Base-by-base conservation (phyloP, 2,797 vertebrate genomes). In the Propithecus deckenii region DNA sequence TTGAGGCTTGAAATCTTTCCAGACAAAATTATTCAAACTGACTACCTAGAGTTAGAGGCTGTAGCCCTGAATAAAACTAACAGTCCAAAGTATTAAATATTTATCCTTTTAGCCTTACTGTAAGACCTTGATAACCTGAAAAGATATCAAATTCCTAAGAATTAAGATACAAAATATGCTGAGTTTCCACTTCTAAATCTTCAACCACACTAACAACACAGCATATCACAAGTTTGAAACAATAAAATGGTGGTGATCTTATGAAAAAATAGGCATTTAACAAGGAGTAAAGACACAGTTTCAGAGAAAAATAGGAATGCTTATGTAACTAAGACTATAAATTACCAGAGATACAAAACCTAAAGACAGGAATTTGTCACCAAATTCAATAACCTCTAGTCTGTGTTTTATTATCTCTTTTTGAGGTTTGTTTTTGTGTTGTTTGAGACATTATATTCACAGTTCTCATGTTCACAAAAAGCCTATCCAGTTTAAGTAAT, bases 21-120 rank as follows among this genome's bases (percentile, higher is more conserved):
- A 72, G 48, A 91, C 75, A 94, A 97, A 96, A 97, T 92, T 86
- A 96, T 76, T 94, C 89, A 91, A 84, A 55, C 50, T 92, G 71
- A 89, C 57, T 88, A 93, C 48, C 86, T 92, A 88, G 22, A 89
- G 20, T 57, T 89, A 87, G 28, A 96, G 32, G 23, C 14, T 71
- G 23, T 4, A 92, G 52, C 28, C 46, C 63, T 69, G 38, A 86
- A 15, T 88, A 96, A 95, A 97, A 96, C 72, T 43, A 95, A 95
- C 17, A 96, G 52, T 46, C 81, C 46, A 59, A 18, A 76, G 61
- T 90, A 95, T 85, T 94, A 97, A 91, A 55, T 88, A 78, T 50
- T 94, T 87, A 93, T 72, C 12, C 30, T 86, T 97, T 94, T 50
- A 96, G 63, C 1, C 46, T 94, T 94, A 91, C 41, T 87, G 10